Conservation (phyloP, 2,888 invertebrate genomes). For the Orthosia incerta region DNA sequence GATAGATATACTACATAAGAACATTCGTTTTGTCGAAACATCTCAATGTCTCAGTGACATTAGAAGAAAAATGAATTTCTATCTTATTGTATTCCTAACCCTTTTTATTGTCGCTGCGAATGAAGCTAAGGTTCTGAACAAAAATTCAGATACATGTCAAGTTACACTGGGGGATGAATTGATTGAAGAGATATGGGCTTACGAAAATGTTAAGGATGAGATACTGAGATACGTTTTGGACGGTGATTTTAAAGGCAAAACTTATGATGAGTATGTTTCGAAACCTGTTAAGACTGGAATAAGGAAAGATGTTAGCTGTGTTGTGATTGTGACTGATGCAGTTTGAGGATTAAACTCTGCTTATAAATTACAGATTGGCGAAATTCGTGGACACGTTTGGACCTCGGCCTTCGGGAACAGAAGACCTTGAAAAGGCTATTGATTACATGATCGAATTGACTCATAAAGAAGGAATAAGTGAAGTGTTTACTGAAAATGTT, state of each 20-base stretch:
- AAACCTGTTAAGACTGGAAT: not conserved
- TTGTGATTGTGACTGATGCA: not conserved
- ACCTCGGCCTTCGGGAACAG: constrained; percentile 92
- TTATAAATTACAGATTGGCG: constrained; percentile 75
- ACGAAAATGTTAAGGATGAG: constrained; percentile 85
- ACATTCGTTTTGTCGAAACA: constrained; percentile 61
- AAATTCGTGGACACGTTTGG: constrained; percentile 92
- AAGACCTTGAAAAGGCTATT: constrained; percentile 92
- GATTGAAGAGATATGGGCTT: constrained; percentile 91
- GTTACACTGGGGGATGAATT: constrained; percentile 84
- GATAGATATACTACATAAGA: constrained; percentile 69
- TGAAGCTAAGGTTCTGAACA: constrained; percentile 75
- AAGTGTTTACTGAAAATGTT: constrained; percentile 94
- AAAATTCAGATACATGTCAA: constrained; percentile 77
- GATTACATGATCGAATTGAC: constrained; percentile 91
- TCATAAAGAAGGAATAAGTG: constrained; percentile 80
- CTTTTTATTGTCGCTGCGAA: constrained; percentile 71
- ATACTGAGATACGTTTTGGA: constrained; percentile 89
- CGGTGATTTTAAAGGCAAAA: constrained; percentile 90
- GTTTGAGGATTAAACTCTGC: not conserved
- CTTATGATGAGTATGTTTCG: constrained; percentile 89
- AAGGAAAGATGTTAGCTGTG: not conserved
- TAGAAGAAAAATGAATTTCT: constrained; percentile 75
- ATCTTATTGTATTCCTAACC: constrained; percentile 68
- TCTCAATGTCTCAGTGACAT: constrained; percentile 69